phyloP scores from a whole-genome alignment of 2,797 vertebrate genomes.

The Miichthys miiuy region DNA sequence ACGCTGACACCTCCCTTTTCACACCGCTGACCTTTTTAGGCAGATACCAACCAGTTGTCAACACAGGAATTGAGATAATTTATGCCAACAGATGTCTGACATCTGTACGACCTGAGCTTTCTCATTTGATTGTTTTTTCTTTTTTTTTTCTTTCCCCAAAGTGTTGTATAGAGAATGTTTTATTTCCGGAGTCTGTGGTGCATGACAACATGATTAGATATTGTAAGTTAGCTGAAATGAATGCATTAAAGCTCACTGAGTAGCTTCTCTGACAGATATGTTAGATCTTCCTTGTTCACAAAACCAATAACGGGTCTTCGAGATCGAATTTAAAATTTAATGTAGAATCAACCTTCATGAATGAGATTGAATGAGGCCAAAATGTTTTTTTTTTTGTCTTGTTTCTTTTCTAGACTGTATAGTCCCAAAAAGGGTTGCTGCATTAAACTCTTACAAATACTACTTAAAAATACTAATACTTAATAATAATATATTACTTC shows the following conservation, averaged over 20 bases:
- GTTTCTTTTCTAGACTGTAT: background rate
- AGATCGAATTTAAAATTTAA: background rate
- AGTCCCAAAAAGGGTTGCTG: background rate
- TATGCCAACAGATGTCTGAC: conserved; percentile 72
- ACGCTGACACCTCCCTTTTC: conserved; percentile 39
- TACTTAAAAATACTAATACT: too few species aligned
- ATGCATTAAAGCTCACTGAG: conserved; percentile 2
- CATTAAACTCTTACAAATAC: background rate
- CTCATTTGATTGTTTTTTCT: conserved; percentile 59
- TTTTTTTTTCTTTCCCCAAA: conserved; percentile 5
- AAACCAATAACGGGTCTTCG: background rate
- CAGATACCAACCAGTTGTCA: conserved; percentile 53
- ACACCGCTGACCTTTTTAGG: conserved; percentile 80
- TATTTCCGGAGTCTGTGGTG: conserved; percentile 33
- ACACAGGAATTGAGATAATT: conserved; percentile 69
- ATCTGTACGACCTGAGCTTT: conserved; percentile 36
- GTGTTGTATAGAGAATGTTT: conserved; percentile 35
- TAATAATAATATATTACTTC: too few species aligned
- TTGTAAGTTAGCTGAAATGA: conserved; percentile 45
- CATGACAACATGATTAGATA: conserved; percentile 40
- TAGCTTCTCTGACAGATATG: background rate
- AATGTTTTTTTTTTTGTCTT: background rate
- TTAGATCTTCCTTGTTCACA: background rate
- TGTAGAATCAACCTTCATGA: background rate
- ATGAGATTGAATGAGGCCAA: background rate